A percentile compares a stretch with the other conserved stretches of the same genome.
phyloP scores from a whole-genome alignment of 2,888 invertebrate genomes.

The Herminia tarsipennalis region DNA sequence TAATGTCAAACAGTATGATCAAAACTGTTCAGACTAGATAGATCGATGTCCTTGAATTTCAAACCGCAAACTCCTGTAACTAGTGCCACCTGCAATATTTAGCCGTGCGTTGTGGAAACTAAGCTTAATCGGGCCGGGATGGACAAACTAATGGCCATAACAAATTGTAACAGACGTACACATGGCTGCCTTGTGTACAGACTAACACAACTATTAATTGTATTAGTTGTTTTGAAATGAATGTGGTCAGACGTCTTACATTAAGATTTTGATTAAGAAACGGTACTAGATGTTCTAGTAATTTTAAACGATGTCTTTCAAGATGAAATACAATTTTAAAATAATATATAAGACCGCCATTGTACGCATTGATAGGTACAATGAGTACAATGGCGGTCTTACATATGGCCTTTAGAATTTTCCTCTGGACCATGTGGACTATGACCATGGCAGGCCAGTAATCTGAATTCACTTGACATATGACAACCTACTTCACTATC shows the following conservation, averaged over 20 bases:
- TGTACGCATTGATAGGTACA: too few relatives aligned
- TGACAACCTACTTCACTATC: too few relatives aligned
- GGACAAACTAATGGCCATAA: slow-evolving; percentile 60
- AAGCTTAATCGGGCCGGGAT: slow-evolving; percentile 51
- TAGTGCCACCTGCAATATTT: slow-evolving; percentile 44
- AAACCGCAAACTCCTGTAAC: slow-evolving; percentile 23
- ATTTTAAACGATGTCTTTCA: slow-evolving; percentile 10
- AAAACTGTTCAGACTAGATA: too few relatives aligned
- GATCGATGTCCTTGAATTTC: too few relatives aligned
- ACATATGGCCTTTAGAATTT: too few relatives aligned
- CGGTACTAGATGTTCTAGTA: slow-evolving; percentile 26
- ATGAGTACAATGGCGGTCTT: too few relatives aligned
- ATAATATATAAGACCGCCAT: too few relatives aligned
- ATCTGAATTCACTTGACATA: too few relatives aligned
- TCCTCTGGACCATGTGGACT: too few relatives aligned
- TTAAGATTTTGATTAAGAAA: slow-evolving; percentile 21
- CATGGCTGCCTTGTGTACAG: slow-evolving; percentile 45
- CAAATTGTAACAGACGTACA: slow-evolving; percentile 60
- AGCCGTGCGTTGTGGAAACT: slow-evolving; percentile 59
- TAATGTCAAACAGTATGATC: neutral
- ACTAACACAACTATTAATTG: slow-evolving; percentile 53
- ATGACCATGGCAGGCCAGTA: too few relatives aligned
- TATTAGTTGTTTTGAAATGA: slow-evolving; percentile 53
- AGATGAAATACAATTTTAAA: too few relatives aligned
- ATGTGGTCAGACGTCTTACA: slow-evolving; percentile 16